Evolutionary conservation across 2,797 vertebrate genomes (phyloP).

Genomic region (Macrochelys suwanniensis): DNA sequence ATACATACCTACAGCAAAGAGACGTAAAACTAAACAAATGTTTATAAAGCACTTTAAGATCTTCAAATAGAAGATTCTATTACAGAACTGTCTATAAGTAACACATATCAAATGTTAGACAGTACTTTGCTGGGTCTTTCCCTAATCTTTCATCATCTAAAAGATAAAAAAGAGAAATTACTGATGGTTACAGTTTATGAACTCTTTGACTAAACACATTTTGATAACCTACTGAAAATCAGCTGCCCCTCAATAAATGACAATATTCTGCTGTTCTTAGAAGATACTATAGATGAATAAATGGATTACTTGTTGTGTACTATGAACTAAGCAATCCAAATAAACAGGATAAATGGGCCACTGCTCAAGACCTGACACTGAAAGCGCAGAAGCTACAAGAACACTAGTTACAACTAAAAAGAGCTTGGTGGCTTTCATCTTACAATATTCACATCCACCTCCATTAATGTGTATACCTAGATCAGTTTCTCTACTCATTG

Average conservation of each 20-base stretch:
- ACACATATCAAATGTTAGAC: background rate
- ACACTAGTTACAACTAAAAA: background rate
- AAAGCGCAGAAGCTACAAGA: background rate
- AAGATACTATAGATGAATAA: background rate
- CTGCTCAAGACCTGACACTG: background rate
- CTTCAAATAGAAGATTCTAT: background rate
- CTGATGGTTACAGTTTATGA: background rate
- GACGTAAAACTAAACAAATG: background rate
- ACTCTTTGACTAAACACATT: background rate
- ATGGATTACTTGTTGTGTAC: background rate
- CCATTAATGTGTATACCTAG: background rate
- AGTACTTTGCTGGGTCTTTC: background rate
- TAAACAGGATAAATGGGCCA: background rate
- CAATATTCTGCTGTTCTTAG: background rate
- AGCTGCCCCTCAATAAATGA: background rate
- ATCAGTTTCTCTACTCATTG: background rate
- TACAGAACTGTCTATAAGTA: background rate
- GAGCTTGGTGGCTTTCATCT: background rate
- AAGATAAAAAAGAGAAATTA: background rate
- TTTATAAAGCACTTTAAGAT: background rate
- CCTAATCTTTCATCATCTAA: background rate
- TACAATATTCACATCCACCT: background rate
- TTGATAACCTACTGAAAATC: background rate
- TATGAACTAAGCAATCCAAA: background rate
- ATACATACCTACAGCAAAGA: background rate